Conservation (phyloP, 2,888 invertebrate species). For the Hecatera dysodea region DNA sequence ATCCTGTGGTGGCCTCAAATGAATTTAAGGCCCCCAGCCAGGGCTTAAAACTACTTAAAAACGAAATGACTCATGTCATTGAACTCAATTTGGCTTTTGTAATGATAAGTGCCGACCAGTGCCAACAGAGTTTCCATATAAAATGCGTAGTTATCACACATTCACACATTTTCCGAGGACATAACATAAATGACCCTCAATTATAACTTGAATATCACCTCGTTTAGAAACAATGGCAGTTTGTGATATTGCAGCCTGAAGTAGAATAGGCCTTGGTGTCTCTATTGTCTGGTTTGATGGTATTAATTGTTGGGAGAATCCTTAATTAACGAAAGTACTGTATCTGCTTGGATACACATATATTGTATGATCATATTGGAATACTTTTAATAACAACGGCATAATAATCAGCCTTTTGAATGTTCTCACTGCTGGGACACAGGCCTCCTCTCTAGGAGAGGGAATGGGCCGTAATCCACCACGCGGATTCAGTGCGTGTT, state of each 20-base stretch:
- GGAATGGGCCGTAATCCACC: too few species aligned
- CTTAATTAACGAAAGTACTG: constrained; percentile 15
- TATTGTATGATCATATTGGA: not conserved
- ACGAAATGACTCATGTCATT: not conserved
- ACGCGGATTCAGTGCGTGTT: too few species aligned
- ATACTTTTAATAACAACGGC: too few species aligned
- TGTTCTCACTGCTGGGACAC: too few species aligned
- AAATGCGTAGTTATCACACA: constrained; percentile 13
- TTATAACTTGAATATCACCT: constrained; percentile 33
- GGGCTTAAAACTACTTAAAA: too few species aligned
- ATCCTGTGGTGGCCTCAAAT: too few species aligned
- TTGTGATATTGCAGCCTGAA: constrained; percentile 30
- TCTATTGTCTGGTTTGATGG: constrained; percentile 47
- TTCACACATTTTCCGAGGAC: constrained; percentile 16
- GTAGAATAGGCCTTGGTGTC: constrained; percentile 25
- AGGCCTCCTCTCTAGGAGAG: too few species aligned
- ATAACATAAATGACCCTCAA: constrained; percentile 28
- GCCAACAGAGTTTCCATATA: constrained; percentile 27
- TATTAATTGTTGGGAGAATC: constrained; percentile 34
- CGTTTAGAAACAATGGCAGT: constrained; percentile 44
- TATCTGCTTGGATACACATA: not conserved
- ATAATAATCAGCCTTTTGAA: too few species aligned
- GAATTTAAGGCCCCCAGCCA: too few species aligned
- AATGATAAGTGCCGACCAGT: constrained; percentile 11
- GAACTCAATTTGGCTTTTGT: not conserved